A percentile compares a stretch with the other conserved stretches of the same genome.
These are phyloP conservation scores for Melanotaenia duboulayi DNA, from an alignment of 2,113 vertebrate genomes.

Conservation along the genomic window DNA sequence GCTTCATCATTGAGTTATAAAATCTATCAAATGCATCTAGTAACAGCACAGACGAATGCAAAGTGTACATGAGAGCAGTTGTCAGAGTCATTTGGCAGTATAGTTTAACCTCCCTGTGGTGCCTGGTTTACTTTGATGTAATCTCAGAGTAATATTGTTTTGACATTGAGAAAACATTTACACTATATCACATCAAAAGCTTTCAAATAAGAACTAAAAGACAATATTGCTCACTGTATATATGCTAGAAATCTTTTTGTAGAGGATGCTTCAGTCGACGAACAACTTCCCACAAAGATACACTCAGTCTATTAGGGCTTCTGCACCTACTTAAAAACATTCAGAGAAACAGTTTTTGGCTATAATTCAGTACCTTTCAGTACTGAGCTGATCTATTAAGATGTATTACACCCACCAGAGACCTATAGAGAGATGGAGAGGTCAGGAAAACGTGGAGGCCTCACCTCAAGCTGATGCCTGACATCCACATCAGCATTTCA, in stretches of 20 bases:
- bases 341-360: conserved; percentile 60
- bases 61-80: conserved; percentile 40
- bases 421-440: conserved; percentile 53
- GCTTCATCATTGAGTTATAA: conserved; percentile 26
- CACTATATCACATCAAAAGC: conserved; percentile 63
- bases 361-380: conserved; percentile 67
- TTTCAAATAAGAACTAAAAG: conserved; percentile 60
- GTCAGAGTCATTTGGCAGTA: conserved; percentile 36
- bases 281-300: conserved; percentile 61
- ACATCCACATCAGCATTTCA: conserved; percentile 77
- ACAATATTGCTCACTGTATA: conserved; percentile 55
- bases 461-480: conserved; percentile 64
- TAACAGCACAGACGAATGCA: conserved; percentile 42
- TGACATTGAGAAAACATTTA: conserved; percentile 56
- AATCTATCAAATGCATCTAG: conserved; percentile 28
- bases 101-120: conserved; percentile 42
- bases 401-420: conserved; percentile 72
- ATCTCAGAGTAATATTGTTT: conserved; percentile 69
- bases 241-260: conserved; percentile 35
- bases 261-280: conserved; percentile 44
- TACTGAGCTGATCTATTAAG: conserved; percentile 75
- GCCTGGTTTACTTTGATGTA: conserved; percentile 57
- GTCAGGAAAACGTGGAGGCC: conserved; percentile 64
- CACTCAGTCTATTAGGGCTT: conserved; percentile 63
- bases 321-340: conserved; percentile 64